phyloP scores from a whole-genome alignment of 2,888 invertebrate species.

The Parnassius apollo region DNA sequence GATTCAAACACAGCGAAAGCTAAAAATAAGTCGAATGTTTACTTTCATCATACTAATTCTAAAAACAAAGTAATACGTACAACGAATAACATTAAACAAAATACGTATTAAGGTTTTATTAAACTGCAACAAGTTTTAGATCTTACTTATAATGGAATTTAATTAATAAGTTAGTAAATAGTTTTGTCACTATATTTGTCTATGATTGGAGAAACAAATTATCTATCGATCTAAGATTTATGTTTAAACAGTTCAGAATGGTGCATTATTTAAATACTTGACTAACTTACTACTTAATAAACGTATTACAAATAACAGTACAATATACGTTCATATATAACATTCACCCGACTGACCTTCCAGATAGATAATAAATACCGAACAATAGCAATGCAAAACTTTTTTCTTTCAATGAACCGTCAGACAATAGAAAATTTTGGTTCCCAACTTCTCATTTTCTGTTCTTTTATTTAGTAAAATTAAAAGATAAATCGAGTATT shows the following conservation, averaged over 20 bases:
- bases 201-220: too few relatives aligned
- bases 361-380: slow-evolving; percentile 17
- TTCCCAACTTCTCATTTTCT: slow-evolving; percentile 20
- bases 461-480: slow-evolving; percentile 27
- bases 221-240: too few relatives aligned
- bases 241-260: too few relatives aligned
- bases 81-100: slow-evolving; percentile 25
- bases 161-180: too few relatives aligned
- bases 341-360: slow-evolving; percentile 18
- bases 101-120: not conserved
- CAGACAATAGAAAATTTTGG: slow-evolving; percentile 21
- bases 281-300: slow-evolving; percentile 15
- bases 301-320: not conserved
- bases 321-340: not conserved
- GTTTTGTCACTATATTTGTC: too few relatives aligned
- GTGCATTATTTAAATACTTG: slow-evolving; percentile 2
- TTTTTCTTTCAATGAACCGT: not conserved
- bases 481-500: slow-evolving; percentile 37
- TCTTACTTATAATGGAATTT: too few relatives aligned
- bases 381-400: slow-evolving; percentile 16
- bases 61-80: slow-evolving; percentile 29
- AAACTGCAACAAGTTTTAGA: too few relatives aligned
- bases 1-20: slow-evolving; percentile 29
- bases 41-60: slow-evolving; percentile 36
- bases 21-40: slow-evolving; percentile 39